A percentile compares a stretch with the other conserved stretches of the same genome.
These are phyloP conservation scores for Pegoplata infirma DNA, from an alignment of 2,888 invertebrate genomes.

Conservation along the genomic window DNA sequence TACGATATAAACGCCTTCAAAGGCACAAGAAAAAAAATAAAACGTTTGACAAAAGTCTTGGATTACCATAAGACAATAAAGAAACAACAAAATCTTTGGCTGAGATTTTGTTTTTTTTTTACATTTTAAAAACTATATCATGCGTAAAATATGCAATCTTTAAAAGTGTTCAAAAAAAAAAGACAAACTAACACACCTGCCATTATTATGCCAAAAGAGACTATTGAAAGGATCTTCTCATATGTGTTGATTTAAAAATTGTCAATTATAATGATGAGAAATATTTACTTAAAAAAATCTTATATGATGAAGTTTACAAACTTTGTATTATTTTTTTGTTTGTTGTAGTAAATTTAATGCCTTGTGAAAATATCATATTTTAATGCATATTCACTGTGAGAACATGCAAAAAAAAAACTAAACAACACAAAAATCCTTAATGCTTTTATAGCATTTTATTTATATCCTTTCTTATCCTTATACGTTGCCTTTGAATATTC, in stretches of 20 bases:
- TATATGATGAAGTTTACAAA: slow-evolving; percentile 23
- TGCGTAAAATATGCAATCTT: slow-evolving; percentile 49
- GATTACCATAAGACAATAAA: slow-evolving; percentile 48
- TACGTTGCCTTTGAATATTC: not conserved
- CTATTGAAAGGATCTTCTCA: not conserved
- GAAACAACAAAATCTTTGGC: not conserved
- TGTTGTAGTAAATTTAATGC: slow-evolving; percentile 58
- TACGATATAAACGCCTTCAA: slow-evolving; percentile 30
- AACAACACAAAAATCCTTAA: slow-evolving; percentile 38
- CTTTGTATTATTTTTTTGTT: too few species aligned
- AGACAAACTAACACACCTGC: slow-evolving; percentile 57
- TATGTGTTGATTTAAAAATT: not conserved
- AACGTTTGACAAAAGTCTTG: slow-evolving; percentile 55
- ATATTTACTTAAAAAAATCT: slow-evolving; percentile 18
- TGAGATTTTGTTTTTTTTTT: not conserved
- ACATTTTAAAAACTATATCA: slow-evolving; percentile 23
- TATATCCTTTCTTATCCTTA: slow-evolving; percentile 50
- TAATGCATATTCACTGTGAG: slow-evolving; percentile 9
- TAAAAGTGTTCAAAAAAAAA: slow-evolving; percentile 19
- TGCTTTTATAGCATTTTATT: slow-evolving; percentile 43
- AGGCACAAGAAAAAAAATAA: slow-evolving; percentile 10
- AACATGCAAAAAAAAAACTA: not conserved
- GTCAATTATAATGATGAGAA: slow-evolving; percentile 41
- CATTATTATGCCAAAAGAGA: slow-evolving; percentile 38
- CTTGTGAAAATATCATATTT: slow-evolving; percentile 56